Evolutionary conservation across 1,140 invertebrate genomes (phyloP).

Genomic region (Mercenaria mercenaria): DNA sequence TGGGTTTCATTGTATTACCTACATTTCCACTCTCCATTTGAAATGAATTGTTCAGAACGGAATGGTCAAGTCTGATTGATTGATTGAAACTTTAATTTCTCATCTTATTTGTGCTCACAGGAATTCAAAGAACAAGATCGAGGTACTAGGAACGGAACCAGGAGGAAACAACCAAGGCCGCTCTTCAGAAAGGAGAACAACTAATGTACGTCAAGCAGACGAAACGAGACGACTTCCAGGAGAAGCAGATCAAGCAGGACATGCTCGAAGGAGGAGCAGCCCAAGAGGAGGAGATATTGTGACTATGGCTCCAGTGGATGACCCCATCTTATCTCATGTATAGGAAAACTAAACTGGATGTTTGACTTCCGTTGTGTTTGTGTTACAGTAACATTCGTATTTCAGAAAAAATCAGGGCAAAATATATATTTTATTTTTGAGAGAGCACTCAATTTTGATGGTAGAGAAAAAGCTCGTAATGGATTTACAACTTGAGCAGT

Average conservation of each 20-base stretch:
- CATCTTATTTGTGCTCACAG: too few relatives aligned
- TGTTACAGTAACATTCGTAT: too few relatives aligned
- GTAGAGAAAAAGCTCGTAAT: too few relatives aligned
- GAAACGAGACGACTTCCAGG: neutral
- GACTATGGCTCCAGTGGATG: slow-evolving; percentile 37
- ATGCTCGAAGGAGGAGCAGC: neutral
- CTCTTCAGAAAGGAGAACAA: neutral
- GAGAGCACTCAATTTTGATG: too few relatives aligned
- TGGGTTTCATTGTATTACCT: too few relatives aligned
- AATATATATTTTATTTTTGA: too few relatives aligned
- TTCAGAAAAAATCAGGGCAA: too few relatives aligned
- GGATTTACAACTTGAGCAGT: too few relatives aligned
- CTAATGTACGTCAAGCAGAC: neutral
- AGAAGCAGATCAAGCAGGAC: neutral
- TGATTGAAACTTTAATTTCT: too few relatives aligned
- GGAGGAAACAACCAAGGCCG: neutral
- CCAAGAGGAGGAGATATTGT: neutral
- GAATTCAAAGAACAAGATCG: neutral
- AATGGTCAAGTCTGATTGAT: too few relatives aligned
- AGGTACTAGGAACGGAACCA: neutral
- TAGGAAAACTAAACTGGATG: neutral
- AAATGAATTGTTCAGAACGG: too few relatives aligned
- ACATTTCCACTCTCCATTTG: too few relatives aligned
- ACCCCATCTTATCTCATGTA: slow-evolving; percentile 34
- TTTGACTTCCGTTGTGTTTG: neutral